These are phyloP conservation scores for Orientallactaga bullata DNA, from an alignment of 2,113 vertebrate species.

Conservation along the genomic window DNA sequence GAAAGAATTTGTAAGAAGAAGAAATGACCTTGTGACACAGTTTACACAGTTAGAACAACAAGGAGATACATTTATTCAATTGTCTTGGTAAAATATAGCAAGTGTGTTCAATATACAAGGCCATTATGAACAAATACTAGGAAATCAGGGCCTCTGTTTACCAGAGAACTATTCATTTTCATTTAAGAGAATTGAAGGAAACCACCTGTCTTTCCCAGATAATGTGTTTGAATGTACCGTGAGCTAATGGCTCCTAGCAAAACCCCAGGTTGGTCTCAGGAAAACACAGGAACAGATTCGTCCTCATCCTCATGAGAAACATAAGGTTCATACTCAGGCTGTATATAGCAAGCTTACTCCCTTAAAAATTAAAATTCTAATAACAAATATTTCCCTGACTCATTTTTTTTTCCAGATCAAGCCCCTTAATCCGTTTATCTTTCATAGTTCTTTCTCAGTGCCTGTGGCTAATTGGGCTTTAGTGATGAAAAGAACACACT, in stretches of 20 bases:
- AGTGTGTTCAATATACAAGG: not conserved
- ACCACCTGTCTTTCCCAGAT: not conserved
- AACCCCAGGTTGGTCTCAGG: not conserved
- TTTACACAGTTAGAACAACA: not conserved
- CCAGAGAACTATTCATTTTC: not conserved
- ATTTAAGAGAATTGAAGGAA: not conserved
- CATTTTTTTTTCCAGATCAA: not conserved
- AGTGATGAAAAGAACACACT: not conserved
- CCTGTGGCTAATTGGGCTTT: not conserved
- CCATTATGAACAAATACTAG: not conserved
- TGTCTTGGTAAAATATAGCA: constrained; percentile 1
- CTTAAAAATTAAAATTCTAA: not conserved
- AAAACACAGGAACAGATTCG: not conserved
- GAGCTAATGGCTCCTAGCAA: not conserved
- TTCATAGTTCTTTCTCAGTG: not conserved
- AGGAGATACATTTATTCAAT: not conserved
- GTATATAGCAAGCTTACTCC: not conserved
- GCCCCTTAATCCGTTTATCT: not conserved
- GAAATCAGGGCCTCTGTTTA: not conserved
- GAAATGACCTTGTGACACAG: not conserved
- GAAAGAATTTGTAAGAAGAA: not conserved
- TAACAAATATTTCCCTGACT: not conserved
- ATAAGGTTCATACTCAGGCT: not conserved
- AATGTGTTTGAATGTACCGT: not conserved
- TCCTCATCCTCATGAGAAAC: not conserved